phyloP scores from a whole-genome alignment of 2,113 vertebrate genomes.

The Jacana jacana region DNA sequence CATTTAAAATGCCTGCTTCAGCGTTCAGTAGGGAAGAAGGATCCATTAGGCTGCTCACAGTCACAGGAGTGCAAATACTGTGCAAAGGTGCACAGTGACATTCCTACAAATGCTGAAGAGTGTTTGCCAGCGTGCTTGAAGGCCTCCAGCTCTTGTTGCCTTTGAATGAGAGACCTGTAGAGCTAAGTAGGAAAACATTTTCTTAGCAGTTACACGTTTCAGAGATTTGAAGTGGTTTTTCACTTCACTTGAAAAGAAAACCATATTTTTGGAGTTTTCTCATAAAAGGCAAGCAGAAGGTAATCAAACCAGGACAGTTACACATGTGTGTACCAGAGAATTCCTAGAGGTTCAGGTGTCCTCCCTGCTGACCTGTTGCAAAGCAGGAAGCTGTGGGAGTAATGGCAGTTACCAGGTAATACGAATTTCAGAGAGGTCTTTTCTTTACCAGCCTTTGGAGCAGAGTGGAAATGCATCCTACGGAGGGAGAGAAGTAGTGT shows the following conservation, averaged over 20 bases:
- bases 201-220: background rate
- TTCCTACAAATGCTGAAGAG: background rate
- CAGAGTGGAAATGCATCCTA: background rate
- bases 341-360: background rate
- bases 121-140: background rate
- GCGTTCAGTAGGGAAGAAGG: background rate
- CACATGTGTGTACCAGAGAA: fast-evolving
- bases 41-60: background rate
- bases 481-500: background rate
- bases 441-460: background rate
- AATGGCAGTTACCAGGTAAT: background rate
- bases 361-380: background rate
- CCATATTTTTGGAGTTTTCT: background rate
- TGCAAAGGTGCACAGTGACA: background rate
- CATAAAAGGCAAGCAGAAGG: background rate
- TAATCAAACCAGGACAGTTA: background rate
- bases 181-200: background rate
- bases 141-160: background rate
- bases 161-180: background rate
- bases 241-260: background rate
- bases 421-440: background rate
- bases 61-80: background rate
- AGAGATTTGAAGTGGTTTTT: background rate
- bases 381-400: background rate
- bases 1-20: background rate